Conservation (phyloP, 2,113 vertebrate genomes). For the Crotalus viridis region DNA sequence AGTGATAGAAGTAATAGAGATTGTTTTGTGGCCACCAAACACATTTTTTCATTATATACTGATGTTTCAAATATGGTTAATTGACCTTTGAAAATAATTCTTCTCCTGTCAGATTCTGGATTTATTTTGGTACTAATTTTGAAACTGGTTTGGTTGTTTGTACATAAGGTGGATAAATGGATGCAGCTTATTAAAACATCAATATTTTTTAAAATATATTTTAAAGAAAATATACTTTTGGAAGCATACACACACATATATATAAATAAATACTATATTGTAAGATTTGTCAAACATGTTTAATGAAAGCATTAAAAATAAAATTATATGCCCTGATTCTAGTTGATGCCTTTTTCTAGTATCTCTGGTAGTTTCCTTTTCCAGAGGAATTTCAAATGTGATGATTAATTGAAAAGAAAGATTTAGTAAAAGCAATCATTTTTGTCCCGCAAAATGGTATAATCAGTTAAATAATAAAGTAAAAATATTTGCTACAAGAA, state of each 20-base stretch:
- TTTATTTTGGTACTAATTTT: not conserved
- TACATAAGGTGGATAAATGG: not conserved
- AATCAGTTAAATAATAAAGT: not conserved
- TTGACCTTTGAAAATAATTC: not conserved
- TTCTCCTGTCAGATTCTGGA: not conserved
- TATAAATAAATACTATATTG: not conserved
- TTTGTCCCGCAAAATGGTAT: not conserved
- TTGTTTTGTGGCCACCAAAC: not conserved
- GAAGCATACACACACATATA: not conserved
- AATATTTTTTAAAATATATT: not conserved
- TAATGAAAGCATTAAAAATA: conserved; percentile 33
- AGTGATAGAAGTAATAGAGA: not conserved
- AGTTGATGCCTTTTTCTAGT: not conserved
- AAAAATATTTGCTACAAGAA: not conserved
- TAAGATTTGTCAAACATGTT: conserved; percentile 13
- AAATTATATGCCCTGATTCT: conserved; percentile 12
- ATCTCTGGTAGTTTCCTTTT: not conserved
- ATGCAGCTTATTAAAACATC: not conserved
- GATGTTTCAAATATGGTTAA: not conserved
- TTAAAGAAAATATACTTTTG: not conserved
- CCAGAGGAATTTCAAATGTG: not conserved
- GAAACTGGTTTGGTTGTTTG: not conserved
- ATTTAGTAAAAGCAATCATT: not conserved
- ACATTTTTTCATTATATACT: not conserved
- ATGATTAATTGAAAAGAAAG: not conserved